Percentiles rank a stretch among this genome's conserved stretches.
These are phyloP conservation scores for Eurypyga helias DNA, from an alignment of 2,113 vertebrate genomes.

Conservation along the genomic window DNA sequence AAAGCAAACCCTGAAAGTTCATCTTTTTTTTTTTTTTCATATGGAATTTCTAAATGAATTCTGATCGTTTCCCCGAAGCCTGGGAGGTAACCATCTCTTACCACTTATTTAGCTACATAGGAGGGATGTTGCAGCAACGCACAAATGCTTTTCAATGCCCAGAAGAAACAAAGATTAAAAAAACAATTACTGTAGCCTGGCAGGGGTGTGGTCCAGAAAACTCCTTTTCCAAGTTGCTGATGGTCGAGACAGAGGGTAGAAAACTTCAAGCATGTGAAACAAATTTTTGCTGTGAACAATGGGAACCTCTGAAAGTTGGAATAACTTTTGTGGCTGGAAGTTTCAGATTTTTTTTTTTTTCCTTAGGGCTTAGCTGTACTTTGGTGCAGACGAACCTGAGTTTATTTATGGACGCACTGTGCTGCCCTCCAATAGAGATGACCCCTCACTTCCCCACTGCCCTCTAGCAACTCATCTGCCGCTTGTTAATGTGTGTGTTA, in stretches of 20 bases:
- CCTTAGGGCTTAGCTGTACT: background rate
- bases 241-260: background rate
- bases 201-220: background rate
- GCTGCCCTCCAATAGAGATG: background rate
- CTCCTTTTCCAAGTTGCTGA: background rate
- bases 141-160: background rate
- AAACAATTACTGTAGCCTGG: background rate
- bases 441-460: background rate
- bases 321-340: background rate
- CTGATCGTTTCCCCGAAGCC: background rate
- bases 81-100: background rate
- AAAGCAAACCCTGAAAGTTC: background rate
- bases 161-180: background rate
- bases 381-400: background rate
- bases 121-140: background rate
- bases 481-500: background rate
- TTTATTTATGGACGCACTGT: background rate
- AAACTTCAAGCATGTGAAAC: background rate
- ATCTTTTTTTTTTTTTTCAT: accelerated
- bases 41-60: background rate
- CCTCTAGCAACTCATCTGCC: background rate
- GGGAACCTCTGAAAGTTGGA: background rate
- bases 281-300: background rate
- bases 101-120: background rate
- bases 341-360: background rate